Evolutionary conservation across 2,888 invertebrate genomes (phyloP).

Genomic region (Megaustenia siamemsis): DNA sequence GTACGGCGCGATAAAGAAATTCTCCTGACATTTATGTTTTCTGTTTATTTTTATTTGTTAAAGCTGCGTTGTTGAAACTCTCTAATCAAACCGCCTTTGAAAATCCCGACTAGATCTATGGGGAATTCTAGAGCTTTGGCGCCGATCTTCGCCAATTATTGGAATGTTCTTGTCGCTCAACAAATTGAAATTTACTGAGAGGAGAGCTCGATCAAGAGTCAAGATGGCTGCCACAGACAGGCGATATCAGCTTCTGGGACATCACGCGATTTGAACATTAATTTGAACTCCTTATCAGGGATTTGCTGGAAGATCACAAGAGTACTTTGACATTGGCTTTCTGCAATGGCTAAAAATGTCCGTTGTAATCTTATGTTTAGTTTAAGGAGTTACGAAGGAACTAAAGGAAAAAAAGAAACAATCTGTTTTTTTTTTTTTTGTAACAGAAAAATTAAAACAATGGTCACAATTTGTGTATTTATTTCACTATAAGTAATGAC

Average conservation of each 20-base stretch:
- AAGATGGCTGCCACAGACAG: conserved; percentile 44
- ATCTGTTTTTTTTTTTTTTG: too few relatives aligned
- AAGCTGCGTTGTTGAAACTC: not conserved
- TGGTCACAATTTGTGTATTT: too few relatives aligned
- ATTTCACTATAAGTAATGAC: too few relatives aligned
- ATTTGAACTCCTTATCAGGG: conserved; percentile 26
- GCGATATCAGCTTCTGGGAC: conserved; percentile 24
- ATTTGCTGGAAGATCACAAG: not conserved
- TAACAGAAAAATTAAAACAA: too few relatives aligned
- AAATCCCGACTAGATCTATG: conserved; percentile 19
- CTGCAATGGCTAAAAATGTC: not conserved
- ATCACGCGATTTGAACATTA: conserved; percentile 44
- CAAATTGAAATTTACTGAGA: conserved; percentile 44
- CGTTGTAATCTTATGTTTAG: too few relatives aligned
- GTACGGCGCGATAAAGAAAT: conserved; percentile 30
- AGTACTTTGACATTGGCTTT: not conserved
- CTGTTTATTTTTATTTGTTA: not conserved
- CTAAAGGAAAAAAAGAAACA: too few relatives aligned
- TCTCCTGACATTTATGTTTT: not conserved
- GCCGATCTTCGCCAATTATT: conserved; percentile 43
- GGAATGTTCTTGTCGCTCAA: conserved; percentile 41
- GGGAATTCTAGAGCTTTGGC: conserved; percentile 39
- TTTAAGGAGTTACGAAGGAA: too few relatives aligned
- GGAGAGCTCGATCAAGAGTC: conserved; percentile 40
- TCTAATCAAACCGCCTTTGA: conserved; percentile 33